Percentiles rank a stretch among this genome's conserved stretches.
phyloP scores from a whole-genome alignment of 2,113 vertebrate genomes.

The Apeltes quadracus region DNA sequence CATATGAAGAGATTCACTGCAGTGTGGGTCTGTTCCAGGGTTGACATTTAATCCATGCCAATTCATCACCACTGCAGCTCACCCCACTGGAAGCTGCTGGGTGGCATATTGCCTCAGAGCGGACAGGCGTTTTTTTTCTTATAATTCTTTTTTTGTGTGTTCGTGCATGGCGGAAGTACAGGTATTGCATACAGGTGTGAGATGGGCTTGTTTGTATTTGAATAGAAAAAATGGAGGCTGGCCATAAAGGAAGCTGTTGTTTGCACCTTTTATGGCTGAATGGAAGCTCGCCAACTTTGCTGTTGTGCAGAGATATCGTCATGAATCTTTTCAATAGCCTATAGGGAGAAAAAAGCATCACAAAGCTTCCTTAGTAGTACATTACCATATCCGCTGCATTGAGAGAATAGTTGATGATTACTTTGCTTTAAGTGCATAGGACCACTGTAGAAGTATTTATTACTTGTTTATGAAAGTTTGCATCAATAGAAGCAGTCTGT shows the following conservation, averaged over 20 bases:
- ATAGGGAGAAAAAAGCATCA: conserved; percentile 42
- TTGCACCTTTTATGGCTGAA: conserved; percentile 44
- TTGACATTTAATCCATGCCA: conserved; percentile 79
- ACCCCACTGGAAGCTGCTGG: conserved; percentile 46
- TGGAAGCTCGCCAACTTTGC: conserved; percentile 50
- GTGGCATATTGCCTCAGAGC: conserved; percentile 44
- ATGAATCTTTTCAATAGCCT: conserved; percentile 57
- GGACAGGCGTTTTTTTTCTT: conserved; percentile 35
- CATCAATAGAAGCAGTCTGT: conserved; percentile 42
- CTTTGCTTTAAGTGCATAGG: conserved; percentile 54
- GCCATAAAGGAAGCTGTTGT: conserved; percentile 45
- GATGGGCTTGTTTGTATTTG: conserved; percentile 22
- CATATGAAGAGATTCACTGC: conserved; percentile 50
- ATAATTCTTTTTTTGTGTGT: conserved; percentile 14
- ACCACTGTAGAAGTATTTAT: conserved; percentile 58
- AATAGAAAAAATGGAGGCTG: conserved; percentile 44
- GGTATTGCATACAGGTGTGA: conserved; percentile 5
- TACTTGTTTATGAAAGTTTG: conserved; percentile 49
- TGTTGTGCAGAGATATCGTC: conserved; percentile 40
- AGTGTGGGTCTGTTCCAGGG: conserved; percentile 53
- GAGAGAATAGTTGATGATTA: conserved; percentile 52
- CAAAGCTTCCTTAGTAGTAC: conserved; percentile 48
- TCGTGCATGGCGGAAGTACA: not conserved
- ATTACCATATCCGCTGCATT: conserved; percentile 67
- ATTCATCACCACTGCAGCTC: conserved; percentile 68